Percentiles rank a stretch among this genome's conserved stretches.
phyloP scores from a whole-genome alignment of 2,797 vertebrate genomes.

The Borostomias antarcticus region DNA sequence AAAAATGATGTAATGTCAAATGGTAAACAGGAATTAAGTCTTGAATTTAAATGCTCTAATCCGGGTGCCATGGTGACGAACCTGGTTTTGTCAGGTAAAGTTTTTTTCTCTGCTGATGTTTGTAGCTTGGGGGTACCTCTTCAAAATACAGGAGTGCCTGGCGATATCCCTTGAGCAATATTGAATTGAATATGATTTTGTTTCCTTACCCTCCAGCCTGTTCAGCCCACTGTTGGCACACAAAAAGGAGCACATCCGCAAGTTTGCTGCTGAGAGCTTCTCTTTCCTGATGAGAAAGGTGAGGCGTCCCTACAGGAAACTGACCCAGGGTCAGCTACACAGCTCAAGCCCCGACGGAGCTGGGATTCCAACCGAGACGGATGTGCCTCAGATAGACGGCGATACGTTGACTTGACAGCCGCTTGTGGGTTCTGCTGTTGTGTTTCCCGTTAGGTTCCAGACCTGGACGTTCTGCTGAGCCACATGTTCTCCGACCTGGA shows the following conservation, averaged over 20 bases:
- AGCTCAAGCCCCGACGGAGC: no score
- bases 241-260: conserved; percentile 93
- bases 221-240: conserved; percentile 93
- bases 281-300: conserved; percentile 98
- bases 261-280: conserved; percentile 98
- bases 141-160: no score
- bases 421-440: background rate
- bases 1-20: no score
- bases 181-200: background rate
- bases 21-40: no score
- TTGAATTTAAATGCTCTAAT: no score
- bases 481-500: conserved; percentile 86
- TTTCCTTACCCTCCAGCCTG: conserved; percentile 73
- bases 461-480: conserved; percentile 84
- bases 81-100: no score
- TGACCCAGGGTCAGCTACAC: background rate
- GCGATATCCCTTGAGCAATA: no score
- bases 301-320: conserved; percentile 4
- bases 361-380: no score
- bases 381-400: background rate
- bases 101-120: no score
- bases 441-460: conserved; percentile 83
- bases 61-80: no score
- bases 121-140: no score
- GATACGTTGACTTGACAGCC: background rate